Evolutionary conservation across 2,888 invertebrate species (phyloP).

Genomic region (Melipona beecheii): DNA sequence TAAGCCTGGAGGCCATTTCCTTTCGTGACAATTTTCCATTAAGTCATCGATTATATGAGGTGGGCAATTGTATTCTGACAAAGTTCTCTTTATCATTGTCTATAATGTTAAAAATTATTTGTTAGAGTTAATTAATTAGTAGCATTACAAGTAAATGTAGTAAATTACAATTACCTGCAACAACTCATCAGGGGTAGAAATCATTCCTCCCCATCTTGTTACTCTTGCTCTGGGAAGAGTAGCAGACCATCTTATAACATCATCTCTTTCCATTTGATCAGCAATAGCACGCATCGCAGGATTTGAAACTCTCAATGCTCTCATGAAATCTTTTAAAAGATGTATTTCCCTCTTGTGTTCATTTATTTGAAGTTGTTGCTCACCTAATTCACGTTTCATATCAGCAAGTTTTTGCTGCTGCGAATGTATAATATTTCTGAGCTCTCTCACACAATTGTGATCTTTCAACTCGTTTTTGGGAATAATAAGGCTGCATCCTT

Average conservation of each 20-base stretch:
- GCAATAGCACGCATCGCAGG: constrained; percentile 96
- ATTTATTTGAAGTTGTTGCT: constrained; percentile 93
- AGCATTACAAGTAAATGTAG: background rate
- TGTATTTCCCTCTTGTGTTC: constrained; percentile 96
- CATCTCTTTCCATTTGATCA: constrained; percentile 97
- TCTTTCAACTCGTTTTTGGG: constrained; percentile 97
- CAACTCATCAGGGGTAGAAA: constrained; percentile 97
- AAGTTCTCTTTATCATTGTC: constrained; percentile 96
- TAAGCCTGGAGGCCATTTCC: constrained; percentile 97
- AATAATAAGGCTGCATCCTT: constrained; percentile 96
- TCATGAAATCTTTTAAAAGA: constrained; percentile 96
- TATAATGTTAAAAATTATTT: constrained; percentile 80
- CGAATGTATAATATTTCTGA: constrained; percentile 92
- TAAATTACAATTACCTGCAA: constrained; percentile 88
- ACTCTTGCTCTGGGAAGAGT: constrained; percentile 93
- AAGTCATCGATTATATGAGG: constrained; percentile 96
- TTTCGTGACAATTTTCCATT: constrained; percentile 98
- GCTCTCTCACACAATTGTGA: constrained; percentile 96
- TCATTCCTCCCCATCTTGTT: constrained; percentile 99
- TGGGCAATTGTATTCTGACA: constrained; percentile 97
- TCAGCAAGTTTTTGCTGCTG: constrained; percentile 95
- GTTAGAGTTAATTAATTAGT: background rate
- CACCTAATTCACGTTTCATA: constrained; percentile 93
- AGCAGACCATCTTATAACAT: constrained; percentile 95
- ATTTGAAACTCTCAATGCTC: constrained; percentile 96